These are phyloP conservation scores for Stegodyphus dumicola DNA, from an alignment of 1,140 invertebrate species.

Conservation along the genomic window DNA sequence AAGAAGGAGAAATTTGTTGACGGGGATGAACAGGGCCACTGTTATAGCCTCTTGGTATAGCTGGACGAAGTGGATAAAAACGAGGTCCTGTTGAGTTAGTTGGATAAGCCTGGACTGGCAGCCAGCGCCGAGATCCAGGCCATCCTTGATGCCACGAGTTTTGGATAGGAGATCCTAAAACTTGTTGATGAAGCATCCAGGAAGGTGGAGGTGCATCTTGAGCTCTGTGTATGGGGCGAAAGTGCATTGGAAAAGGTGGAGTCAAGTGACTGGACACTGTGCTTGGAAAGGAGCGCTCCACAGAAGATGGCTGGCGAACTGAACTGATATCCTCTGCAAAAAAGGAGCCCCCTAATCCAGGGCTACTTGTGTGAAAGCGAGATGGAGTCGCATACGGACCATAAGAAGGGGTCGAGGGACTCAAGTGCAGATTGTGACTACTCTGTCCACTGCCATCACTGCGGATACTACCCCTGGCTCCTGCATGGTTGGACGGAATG, in stretches of 20 bases:
- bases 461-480: constrained; percentile 86
- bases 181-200: constrained; percentile 53
- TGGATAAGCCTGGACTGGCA: constrained; percentile 50
- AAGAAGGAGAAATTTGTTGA: constrained; percentile 49
- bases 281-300: constrained; percentile 79
- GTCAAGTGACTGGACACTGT: constrained; percentile 70
- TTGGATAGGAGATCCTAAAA: constrained; percentile 30
- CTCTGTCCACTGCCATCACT: constrained; percentile 74
- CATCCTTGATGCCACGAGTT: constrained; percentile 38
- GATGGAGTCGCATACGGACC: constrained; percentile 69
- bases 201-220: constrained; percentile 49
- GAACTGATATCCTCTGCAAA: constrained; percentile 85
- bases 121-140: constrained; percentile 43
- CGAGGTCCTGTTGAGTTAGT: constrained; percentile 18
- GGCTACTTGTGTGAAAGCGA: constrained; percentile 77
- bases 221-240: constrained; percentile 51
- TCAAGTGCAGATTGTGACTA: constrained; percentile 66
- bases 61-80: constrained; percentile 35
- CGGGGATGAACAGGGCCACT: constrained; percentile 20
- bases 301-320: constrained; percentile 82
- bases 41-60: constrained; percentile 21
- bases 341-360: constrained; percentile 75
- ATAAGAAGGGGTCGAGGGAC: constrained; percentile 58
- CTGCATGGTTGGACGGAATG: constrained; percentile 76
- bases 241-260: constrained; percentile 56